These are phyloP conservation scores for Allolobophora icterica DNA, from an alignment of 2,888 invertebrate genomes.

Conservation along the genomic window DNA sequence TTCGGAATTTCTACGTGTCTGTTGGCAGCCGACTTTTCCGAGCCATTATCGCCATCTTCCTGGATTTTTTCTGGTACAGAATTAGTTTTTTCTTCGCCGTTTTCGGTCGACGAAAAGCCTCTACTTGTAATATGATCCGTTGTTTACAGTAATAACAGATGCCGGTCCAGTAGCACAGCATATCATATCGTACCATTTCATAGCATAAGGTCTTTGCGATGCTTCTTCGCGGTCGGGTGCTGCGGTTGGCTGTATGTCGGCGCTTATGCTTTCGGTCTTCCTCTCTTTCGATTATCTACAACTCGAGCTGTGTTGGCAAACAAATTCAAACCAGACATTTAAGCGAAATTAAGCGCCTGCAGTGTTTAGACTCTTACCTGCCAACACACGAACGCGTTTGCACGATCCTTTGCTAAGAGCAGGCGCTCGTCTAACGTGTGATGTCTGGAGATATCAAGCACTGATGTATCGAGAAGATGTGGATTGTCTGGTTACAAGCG, in stretches of 20 bases:
- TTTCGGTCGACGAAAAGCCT: background rate
- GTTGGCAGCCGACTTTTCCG: background rate
- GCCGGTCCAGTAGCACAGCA: background rate
- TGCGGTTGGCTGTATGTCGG: background rate
- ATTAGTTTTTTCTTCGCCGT: background rate
- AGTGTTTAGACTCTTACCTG: background rate
- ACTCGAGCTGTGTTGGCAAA: background rate
- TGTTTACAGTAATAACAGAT: conserved; percentile 17
- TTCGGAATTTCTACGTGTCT: background rate
- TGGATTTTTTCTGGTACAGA: background rate
- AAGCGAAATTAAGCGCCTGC: conserved; percentile 2
- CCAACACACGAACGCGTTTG: background rate
- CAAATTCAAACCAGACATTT: background rate
- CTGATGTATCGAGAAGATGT: background rate
- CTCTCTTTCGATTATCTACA: background rate
- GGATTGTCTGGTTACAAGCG: background rate
- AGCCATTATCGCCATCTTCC: background rate
- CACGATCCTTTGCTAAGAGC: background rate
- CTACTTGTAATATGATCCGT: background rate
- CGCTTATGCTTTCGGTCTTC: background rate
- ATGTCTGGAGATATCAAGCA: background rate
- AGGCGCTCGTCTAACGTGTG: background rate
- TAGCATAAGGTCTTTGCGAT: background rate
- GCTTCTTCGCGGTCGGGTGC: background rate
- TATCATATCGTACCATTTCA: background rate